These are phyloP conservation scores for Phylloscopus trochilus DNA, from an alignment of 2,113 vertebrate genomes.

Conservation along the genomic window DNA sequence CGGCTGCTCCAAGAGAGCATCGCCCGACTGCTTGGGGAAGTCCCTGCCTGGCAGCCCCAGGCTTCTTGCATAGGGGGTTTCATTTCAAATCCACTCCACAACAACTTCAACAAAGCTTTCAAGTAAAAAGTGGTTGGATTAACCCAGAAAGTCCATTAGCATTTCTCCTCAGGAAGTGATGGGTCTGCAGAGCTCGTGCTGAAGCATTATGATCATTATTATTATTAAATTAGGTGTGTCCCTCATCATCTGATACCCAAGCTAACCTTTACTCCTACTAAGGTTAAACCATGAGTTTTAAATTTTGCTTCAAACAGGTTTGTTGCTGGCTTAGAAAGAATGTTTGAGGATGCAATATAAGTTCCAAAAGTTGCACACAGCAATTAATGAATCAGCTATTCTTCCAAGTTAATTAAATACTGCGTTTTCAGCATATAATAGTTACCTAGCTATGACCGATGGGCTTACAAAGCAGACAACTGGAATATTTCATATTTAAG, in stretches of 20 bases:
- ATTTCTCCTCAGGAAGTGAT: background rate
- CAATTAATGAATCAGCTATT: conserved; percentile 51
- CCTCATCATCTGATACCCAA: background rate
- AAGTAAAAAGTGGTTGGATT: background rate
- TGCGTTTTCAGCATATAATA: background rate
- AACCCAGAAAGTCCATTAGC: background rate
- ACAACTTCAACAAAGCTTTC: background rate
- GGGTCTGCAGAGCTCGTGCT: background rate
- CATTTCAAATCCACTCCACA: background rate
- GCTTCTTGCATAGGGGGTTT: rapidly evolving
- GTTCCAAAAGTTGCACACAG: background rate
- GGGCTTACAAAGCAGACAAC: background rate
- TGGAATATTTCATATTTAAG: background rate
- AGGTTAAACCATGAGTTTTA: background rate
- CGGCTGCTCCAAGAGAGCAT: background rate
- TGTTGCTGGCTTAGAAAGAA: background rate
- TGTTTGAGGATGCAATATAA: background rate
- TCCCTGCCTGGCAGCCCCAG: background rate
- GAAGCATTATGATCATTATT: background rate
- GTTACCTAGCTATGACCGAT: background rate
- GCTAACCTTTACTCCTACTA: conserved; percentile 16
- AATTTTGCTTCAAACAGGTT: background rate
- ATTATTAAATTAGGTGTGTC: background rate
- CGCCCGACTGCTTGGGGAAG: rapidly evolving
- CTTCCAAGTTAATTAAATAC: conserved; percentile 27